These are phyloP conservation scores for Alcedo quadribrachys DNA, from an alignment of 2,797 vertebrate genomes.

Conservation along the genomic window DNA sequence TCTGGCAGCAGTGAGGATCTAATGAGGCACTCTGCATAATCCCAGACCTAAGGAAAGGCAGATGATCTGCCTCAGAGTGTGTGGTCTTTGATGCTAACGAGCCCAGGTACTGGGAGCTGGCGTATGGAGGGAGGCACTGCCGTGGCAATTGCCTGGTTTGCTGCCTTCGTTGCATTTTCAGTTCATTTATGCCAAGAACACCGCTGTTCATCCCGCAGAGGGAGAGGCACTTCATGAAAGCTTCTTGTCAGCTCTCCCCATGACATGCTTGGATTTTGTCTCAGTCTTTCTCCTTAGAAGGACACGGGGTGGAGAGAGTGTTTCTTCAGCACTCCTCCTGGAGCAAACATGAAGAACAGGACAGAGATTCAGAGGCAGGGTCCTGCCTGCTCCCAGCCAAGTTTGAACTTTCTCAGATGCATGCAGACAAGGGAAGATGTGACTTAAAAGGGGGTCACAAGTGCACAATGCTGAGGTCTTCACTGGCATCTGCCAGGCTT, in stretches of 20 bases:
- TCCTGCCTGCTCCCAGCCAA: background rate
- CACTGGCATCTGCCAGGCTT: background rate
- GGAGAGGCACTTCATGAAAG: background rate
- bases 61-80: background rate
- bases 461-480: background rate
- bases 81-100: background rate
- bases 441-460: background rate
- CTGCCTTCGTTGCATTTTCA: background rate
- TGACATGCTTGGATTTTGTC: background rate
- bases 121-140: rapidly evolving
- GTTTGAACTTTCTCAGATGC: background rate
- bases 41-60: background rate
- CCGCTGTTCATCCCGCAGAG: rapidly evolving
- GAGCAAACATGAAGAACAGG: background rate
- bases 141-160: background rate
- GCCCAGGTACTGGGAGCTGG: background rate
- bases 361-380: background rate
- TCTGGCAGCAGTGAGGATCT: background rate
- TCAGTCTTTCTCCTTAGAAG: background rate
- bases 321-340: background rate
- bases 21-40: background rate
- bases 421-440: background rate
- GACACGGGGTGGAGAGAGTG: background rate
- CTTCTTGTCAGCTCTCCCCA: background rate
- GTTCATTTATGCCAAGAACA: background rate